phyloP scores from a whole-genome alignment of 2,888 invertebrate species.

The Endomychus coccineus region DNA sequence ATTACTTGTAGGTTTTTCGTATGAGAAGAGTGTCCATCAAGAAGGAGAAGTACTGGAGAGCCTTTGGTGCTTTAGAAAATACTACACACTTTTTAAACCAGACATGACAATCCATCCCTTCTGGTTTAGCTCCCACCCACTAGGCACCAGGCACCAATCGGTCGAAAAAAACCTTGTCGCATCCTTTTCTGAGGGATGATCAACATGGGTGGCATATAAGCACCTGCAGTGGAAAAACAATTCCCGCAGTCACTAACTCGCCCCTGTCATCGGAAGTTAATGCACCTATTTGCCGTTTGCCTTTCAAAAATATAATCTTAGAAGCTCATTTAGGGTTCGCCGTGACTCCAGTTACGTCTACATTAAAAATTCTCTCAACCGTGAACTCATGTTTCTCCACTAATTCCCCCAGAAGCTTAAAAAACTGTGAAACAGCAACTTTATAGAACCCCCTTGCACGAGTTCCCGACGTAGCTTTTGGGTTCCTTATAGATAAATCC shows the following conservation, averaged over 20 bases:
- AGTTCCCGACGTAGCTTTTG: conserved; percentile 27
- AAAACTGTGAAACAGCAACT: conserved; percentile 23
- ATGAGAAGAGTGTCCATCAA: too few relatives aligned
- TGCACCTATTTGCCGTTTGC: conserved; percentile 22
- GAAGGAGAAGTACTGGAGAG: too few relatives aligned
- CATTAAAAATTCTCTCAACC: conserved; percentile 22
- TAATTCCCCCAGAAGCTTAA: conserved; percentile 21
- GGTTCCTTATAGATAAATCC: conserved; percentile 9
- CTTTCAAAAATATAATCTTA: conserved; percentile 23
- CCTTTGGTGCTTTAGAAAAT: too few relatives aligned
- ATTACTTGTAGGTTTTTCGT: too few relatives aligned
- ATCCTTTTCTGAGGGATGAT: conserved; percentile 8
- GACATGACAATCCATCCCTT: too few relatives aligned
- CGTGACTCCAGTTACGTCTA: conserved; percentile 32
- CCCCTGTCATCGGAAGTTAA: conserved; percentile 25
- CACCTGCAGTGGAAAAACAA: conserved; percentile 25
- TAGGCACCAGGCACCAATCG: conserved; percentile 3
- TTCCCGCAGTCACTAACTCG: conserved; percentile 19
- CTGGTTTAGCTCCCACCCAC: neutral
- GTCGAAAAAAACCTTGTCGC: conserved; percentile 6
- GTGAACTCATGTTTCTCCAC: conserved; percentile 27
- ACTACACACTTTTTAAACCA: too few relatives aligned
- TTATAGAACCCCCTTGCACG: conserved; percentile 34
- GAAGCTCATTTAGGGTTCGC: conserved; percentile 24
- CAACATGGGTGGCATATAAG: conserved; percentile 19